These are phyloP conservation scores for Colaptes auratus DNA, from an alignment of 2,113 vertebrate genomes.

Conservation along the genomic window DNA sequence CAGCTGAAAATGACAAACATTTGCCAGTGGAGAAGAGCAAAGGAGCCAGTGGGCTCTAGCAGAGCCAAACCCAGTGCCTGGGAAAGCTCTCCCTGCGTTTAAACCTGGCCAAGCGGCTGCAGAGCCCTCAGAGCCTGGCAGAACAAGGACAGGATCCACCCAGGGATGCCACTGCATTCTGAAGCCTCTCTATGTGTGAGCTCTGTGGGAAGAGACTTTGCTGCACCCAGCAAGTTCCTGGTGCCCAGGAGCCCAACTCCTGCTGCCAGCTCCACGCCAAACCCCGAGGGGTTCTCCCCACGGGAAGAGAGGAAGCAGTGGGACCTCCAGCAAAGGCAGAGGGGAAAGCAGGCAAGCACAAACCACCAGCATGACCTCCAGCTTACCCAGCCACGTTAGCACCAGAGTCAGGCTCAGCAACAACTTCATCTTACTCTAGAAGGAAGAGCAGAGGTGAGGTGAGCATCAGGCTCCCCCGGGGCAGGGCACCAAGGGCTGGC, in stretches of 20 bases:
- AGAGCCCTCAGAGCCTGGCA: neutral
- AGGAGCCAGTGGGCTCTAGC: neutral
- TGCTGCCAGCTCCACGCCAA: neutral
- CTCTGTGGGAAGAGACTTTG: neutral
- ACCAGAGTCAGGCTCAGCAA: conserved; percentile 28
- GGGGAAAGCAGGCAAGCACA: neutral
- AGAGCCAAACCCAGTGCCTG: conserved; percentile 26
- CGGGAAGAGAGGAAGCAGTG: neutral
- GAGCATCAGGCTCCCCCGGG: neutral
- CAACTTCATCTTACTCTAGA: neutral
- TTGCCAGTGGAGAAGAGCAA: neutral
- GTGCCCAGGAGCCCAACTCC: neutral
- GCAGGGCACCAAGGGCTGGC: neutral
- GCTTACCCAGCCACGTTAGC: conserved; percentile 68
- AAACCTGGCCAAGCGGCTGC: neutral
- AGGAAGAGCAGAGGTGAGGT: neutral
- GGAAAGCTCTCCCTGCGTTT: conserved; percentile 8
- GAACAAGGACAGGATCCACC: neutral
- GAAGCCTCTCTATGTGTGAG: neutral
- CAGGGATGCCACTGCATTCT: neutral
- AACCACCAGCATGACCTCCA: neutral
- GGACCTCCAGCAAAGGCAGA: neutral
- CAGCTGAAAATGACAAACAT: neutral
- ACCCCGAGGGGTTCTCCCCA: neutral
- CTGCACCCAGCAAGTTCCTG: neutral